Evolutionary conservation across 2,888 invertebrate species (phyloP).

Genomic region (Polylopha cassiicola): DNA sequence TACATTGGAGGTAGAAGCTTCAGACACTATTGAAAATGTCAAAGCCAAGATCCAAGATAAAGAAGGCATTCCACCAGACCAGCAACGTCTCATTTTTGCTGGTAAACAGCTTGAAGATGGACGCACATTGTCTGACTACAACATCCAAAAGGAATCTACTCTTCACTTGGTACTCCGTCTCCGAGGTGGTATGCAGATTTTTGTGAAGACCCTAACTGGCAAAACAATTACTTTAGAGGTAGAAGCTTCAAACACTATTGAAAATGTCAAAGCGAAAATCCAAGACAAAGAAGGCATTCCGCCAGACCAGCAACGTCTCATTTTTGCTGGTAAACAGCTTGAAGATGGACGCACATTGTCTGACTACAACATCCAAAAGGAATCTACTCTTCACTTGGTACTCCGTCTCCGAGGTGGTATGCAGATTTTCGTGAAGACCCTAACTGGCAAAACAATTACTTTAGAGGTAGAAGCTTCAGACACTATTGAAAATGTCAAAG

Average conservation of each 20-base stretch:
- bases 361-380: conserved; percentile 24
- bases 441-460: conserved; percentile 22
- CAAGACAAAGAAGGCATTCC: conserved; percentile 25
- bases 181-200: conserved; percentile 40
- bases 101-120: conserved; percentile 57
- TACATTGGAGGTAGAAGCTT: conserved; percentile 49
- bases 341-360: conserved; percentile 24
- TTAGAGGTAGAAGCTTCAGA: conserved; percentile 20
- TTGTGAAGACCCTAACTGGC: conserved; percentile 24
- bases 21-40: conserved; percentile 55
- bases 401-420: conserved; percentile 23
- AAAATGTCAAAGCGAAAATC: conserved; percentile 26
- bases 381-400: conserved; percentile 22
- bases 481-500: conserved; percentile 22
- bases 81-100: conserved; percentile 53
- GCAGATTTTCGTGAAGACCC: conserved; percentile 22
- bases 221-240: conserved; percentile 25
- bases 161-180: conserved; percentile 51
- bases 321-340: conserved; percentile 24
- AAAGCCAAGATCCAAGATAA: conserved; percentile 60
- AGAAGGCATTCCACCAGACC: conserved; percentile 56
- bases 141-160: conserved; percentile 55
- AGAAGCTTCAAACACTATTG: conserved; percentile 23
- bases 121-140: conserved; percentile 52
- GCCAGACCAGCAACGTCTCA: conserved; percentile 24